Evolutionary conservation across 2,888 invertebrate genomes (phyloP), one percentile per base, ranked within the genome.

Genomic region (Petrolisthes cinctipes): DNA sequence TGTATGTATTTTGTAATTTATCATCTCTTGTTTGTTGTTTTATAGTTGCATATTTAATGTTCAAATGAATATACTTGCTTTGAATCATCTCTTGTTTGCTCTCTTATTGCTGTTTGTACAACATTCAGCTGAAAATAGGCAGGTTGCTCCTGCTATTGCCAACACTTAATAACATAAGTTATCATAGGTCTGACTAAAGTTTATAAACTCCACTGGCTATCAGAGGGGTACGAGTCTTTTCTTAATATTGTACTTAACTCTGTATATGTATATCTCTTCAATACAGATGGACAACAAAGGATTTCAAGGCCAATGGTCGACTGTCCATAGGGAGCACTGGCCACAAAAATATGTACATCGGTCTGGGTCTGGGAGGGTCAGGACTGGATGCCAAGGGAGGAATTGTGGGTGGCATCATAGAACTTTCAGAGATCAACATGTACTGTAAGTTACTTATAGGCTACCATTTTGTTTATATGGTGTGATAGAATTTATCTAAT

Each of bases 341-440:
- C 0, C 97, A 97, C 92, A 97, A 98, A 93, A 97, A 98, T 94
- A 95, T 98, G 94, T 96, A 96, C 93, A 96, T 98, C 89, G 96
- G 97, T 80, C 95, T 98, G 71, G 97, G 97, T 90, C 94, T 99
- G 87, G 97, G 96, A 14, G 96, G 97, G 56, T 98, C 98, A 0
- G 96, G 96, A 91, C 94, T 99, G 86, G 98, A 98, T 93, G 99
- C 99, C 17, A 97, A 98, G 93, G 98, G 98, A 85, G 99, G 99
- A 91, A 99, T 99, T 92, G 98, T 99, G 56, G 98, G 99, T 92
- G 99, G 99, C 53, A 97, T 96, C 91, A 97, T 99, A 92, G 96
- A 98, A 92, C 95, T 99, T 71, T 96, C 97, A 91, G 95, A 96
- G 92, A 96, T 98, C 91, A 96, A 97, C 92, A 97, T 97, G 0